Conservation (phyloP, 2,888 invertebrate species). For the Oligia fasciuncula region DNA sequence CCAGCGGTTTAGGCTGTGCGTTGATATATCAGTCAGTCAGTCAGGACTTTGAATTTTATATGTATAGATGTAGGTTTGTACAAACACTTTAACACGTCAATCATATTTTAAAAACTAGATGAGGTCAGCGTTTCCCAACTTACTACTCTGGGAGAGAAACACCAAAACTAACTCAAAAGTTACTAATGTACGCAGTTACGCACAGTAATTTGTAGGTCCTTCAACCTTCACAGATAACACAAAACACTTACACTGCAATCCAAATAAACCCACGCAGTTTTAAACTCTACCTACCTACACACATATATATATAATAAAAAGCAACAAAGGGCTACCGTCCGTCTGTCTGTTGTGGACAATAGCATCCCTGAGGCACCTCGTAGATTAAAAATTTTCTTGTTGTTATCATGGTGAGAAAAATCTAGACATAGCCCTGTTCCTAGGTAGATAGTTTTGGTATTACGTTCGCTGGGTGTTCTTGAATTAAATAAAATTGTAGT, state of each 20-base stretch:
- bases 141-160: too few species aligned
- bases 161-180: too few species aligned
- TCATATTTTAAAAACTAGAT: too few species aligned
- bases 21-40: too few species aligned
- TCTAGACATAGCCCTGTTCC: slow-evolving; percentile 6
- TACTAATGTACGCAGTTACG: neutral
- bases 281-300: neutral
- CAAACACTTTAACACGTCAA: too few species aligned
- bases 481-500: neutral
- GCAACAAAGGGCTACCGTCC: slow-evolving; percentile 62
- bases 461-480: slow-evolving; percentile 15
- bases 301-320: slow-evolving; percentile 26
- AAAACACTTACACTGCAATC: slow-evolving; percentile 7
- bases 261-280: slow-evolving; percentile 2
- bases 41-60: too few species aligned
- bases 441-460: slow-evolving; percentile 17
- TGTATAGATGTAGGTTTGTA: too few species aligned
- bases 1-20: too few species aligned
- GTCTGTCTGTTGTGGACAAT: slow-evolving; percentile 69
- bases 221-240: neutral
- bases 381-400: slow-evolving; percentile 69
- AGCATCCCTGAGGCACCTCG: slow-evolving; percentile 64
- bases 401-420: slow-evolving; percentile 63
- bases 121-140: too few species aligned
- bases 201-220: neutral